Evolutionary conservation across 2,797 vertebrate genomes (phyloP).

Genomic region (Poeciliopsis infans): DNA sequence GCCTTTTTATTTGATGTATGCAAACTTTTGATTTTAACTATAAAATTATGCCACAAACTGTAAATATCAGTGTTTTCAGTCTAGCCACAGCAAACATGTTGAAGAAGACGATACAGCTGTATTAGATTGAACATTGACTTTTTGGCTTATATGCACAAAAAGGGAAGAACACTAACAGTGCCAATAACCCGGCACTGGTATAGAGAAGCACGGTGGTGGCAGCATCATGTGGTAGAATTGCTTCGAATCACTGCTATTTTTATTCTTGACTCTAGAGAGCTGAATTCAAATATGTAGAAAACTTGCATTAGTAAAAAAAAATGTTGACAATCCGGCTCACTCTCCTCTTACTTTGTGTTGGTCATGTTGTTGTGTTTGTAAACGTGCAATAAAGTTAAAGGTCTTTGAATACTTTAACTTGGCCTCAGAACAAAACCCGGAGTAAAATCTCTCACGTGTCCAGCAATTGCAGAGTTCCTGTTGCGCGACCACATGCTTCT

Average conservation of each 20-base stretch:
- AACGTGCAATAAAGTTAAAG: neutral
- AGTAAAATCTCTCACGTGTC: neutral
- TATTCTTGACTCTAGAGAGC: neutral
- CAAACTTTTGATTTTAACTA: neutral
- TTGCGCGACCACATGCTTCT: neutral
- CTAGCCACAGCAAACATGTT: neutral
- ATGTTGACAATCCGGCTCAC: neutral
- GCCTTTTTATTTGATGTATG: neutral
- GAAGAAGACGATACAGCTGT: neutral
- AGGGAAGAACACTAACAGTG: neutral
- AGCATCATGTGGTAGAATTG: neutral
- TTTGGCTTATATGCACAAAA: neutral
- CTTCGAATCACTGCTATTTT: neutral
- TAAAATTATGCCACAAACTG: neutral
- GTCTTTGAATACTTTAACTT: neutral
- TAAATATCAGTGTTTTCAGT: neutral
- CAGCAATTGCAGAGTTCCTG: neutral
- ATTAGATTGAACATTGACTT: neutral
- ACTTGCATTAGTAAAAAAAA: neutral
- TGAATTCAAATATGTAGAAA: neutral
- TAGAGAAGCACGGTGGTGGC: neutral
- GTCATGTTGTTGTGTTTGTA: neutral
- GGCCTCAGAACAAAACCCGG: neutral
- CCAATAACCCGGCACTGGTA: neutral
- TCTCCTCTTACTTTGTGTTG: neutral